Evolutionary conservation across 2,113 vertebrate species (phyloP), one percentile per base, ranked within the genome.

Genomic region (Platycercus adscitus): DNA sequence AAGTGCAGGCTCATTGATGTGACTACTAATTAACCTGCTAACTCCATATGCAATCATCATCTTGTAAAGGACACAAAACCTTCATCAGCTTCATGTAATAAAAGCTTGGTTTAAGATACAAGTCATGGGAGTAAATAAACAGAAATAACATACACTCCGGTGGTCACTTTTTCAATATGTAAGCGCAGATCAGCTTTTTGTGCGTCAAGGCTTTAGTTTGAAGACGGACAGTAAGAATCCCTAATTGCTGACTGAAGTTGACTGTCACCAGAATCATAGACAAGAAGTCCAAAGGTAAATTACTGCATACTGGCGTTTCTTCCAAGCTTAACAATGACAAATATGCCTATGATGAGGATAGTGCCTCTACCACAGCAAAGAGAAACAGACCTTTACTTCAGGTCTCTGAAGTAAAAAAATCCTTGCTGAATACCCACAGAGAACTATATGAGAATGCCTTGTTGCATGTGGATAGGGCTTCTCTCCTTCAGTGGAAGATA

Each of bases 81-180:
- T 79, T 63, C 23, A 63, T 83, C 37, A 61, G 35, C 17, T 79
- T 49, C 9, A n/a, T 17, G 13, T 17, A 82, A 68, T 31, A 88
- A 68, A 79, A 88, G 6, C 8, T 20, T 66, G 5, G 46, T 44
- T 88, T 58, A 60, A 79, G 21, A 60, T 28, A 83, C 16, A 60
- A 79, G 29, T 39, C 75, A 70, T 16, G 41, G 4, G 3, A 90
- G 7, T 15, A 58, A 58, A 58, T 17, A 41, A 82, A 66, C 2
- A 79, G 37, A 5, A 82, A 41, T 53, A 92, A 37, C 2, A 37
- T 4, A 64, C 37, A 58, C 56, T 56, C 29, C 24, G 20, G 18
- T 53, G 29, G n/a, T 29, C 58, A 33, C 46, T 53, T 70, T 81
- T 56, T 0, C 0, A 49, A 24, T 23, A 66, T 1, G 0, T n/a